Base-by-base conservation (phyloP, 2,888 invertebrate genomes). In the Aphidius colemani region DNA sequence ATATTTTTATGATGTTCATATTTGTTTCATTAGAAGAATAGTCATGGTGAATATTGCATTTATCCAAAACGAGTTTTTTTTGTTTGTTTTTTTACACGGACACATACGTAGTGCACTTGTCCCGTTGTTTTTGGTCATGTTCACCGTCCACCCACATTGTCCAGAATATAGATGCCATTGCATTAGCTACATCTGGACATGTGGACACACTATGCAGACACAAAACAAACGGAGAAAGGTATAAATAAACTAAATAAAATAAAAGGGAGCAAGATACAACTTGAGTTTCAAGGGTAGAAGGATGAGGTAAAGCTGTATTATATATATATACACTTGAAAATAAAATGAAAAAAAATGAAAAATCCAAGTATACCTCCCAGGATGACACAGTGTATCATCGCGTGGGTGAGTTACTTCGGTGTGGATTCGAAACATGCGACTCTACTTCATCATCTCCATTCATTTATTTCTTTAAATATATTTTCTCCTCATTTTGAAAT, bases 71-170 rank as follows among this genome's bases (percentile, higher is more conserved):
- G 13, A 18, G 13, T 18, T 18, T 18, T 18, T 18, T 18, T 18
- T 18, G 1, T 18, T 18, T 13, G 13, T 13, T 18, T 18, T 18
- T 30, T 30, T 30, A 30, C 30, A 30, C 30, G 30, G 5, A 30
- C 30, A 30, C 30, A 45, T 45, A 44, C 49, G 41, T 10, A 41
- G 39, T 55, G 63, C 61, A 61, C 61, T 66, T 64, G 66, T 61
- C 60, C 46, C 18, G 66, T 63, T 74, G 70, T 72, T 74, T 71
- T 66, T 71, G 74, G 69, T 74, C 75, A 75, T 78, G 80, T 80
- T 75, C 70, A 72, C 67, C 70, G 80, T 79, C 79, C 80, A 76
- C 80, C 80, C 78, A 80, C 80, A 74, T 74, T 68, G 70, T 50
- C 65, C 68, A 65, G 72, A 70, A 77, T 78, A 80, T 77, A 71